Conservation (phyloP, 2,888 invertebrate species). For the Epiblema foenella region DNA sequence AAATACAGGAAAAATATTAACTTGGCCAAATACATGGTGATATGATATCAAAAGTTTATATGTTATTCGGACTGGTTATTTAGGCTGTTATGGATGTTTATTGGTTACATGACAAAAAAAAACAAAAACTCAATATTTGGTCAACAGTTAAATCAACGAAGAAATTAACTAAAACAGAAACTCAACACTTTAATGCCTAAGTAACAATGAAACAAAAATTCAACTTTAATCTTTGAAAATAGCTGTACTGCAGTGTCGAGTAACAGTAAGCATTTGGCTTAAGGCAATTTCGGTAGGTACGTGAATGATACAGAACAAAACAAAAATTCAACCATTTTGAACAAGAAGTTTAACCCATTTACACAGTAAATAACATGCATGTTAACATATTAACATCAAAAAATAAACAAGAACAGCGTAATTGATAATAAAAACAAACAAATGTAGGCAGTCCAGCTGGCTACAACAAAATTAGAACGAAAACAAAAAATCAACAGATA, state of each 20-base stretch:
- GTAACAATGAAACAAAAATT: constrained; percentile 48
- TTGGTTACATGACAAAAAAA: constrained; percentile 47
- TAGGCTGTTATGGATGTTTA: background rate
- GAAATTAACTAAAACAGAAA: constrained; percentile 38
- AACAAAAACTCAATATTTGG: constrained; percentile 58
- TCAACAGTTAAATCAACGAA: constrained; percentile 52
- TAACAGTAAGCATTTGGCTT: constrained; percentile 11
- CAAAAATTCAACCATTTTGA: constrained; percentile 52
- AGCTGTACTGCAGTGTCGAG: constrained; percentile 6
- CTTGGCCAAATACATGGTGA: background rate
- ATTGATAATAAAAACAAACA: constrained; percentile 7
- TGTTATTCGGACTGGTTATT: background rate
- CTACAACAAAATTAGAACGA: constrained; percentile 19
- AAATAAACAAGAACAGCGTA: constrained; percentile 14
- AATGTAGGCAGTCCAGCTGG: constrained; percentile 34
- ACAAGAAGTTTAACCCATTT: constrained; percentile 47
- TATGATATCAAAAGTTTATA: background rate
- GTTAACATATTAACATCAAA: constrained; percentile 8
- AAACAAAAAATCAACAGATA: constrained; percentile 44
- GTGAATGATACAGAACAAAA: constrained; percentile 40
- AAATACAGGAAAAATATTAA: background rate
- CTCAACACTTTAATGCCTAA: constrained; percentile 33
- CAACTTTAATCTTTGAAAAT: constrained; percentile 30
- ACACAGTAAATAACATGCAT: constrained; percentile 29
- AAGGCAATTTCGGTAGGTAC: constrained; percentile 14